phyloP scores from a whole-genome alignment of 2,888 invertebrate genomes.

The Hirudinaria manillensis region DNA sequence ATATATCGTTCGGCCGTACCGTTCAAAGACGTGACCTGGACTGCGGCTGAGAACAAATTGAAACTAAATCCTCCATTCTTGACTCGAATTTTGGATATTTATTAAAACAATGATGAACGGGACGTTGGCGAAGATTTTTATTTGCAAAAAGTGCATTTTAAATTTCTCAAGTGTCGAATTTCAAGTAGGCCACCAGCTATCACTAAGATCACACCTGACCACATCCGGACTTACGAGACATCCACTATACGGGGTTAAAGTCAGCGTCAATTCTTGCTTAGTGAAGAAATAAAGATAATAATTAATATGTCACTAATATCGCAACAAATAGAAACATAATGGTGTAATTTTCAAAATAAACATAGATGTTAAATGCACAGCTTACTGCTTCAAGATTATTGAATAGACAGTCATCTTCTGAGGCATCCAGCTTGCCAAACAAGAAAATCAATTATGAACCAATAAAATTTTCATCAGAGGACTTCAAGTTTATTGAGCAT shows the following conservation, averaged over 20 bases:
- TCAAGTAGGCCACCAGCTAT: background rate
- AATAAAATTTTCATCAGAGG: conserved; percentile 14
- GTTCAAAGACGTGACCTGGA: conserved; percentile 17
- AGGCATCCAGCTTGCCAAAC: background rate
- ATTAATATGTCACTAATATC: too few species aligned
- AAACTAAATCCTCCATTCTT: background rate
- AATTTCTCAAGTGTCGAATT: background rate
- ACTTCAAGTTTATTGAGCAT: conserved; percentile 16
- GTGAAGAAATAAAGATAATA: too few species aligned
- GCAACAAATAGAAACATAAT: too few species aligned
- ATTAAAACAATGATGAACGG: background rate
- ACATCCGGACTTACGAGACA: too few species aligned
- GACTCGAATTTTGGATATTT: background rate
- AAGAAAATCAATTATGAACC: background rate
- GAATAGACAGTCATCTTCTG: background rate
- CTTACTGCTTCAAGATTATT: too few species aligned
- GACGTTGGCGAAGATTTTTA: background rate
- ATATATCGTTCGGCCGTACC: conserved; percentile 15
- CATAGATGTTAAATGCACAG: too few species aligned
- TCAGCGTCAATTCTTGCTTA: too few species aligned
- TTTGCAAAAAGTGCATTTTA: conserved; percentile 7
- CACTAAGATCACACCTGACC: background rate
- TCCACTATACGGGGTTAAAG: too few species aligned
- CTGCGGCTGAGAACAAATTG: too few species aligned
- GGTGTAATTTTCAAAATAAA: too few species aligned